phyloP scores from a whole-genome alignment of 2,888 invertebrate species.

The Phlogophora meticulosa region DNA sequence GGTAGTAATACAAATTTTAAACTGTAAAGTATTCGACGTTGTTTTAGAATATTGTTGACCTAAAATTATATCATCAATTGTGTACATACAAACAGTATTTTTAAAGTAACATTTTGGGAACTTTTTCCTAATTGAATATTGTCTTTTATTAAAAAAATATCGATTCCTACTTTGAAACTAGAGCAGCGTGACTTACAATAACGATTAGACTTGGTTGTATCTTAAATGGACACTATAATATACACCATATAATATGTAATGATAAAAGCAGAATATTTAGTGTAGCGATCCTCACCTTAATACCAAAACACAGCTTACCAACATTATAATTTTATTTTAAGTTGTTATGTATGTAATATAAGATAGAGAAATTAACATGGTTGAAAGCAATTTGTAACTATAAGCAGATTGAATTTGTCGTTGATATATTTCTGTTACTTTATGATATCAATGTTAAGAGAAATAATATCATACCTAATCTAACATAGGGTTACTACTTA shows the following conservation, averaged over 20 bases:
- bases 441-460: slow-evolving; percentile 81
- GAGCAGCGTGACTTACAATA: slow-evolving; percentile 64
- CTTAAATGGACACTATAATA: slow-evolving; percentile 49
- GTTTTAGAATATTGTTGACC: slow-evolving; percentile 72
- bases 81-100: slow-evolving; percentile 68
- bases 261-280: slow-evolving; percentile 74
- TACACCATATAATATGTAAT: slow-evolving; percentile 58
- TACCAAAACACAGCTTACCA: slow-evolving; percentile 91
- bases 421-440: slow-evolving; percentile 89
- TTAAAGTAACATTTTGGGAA: slow-evolving; percentile 61
- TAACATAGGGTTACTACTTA: slow-evolving; percentile 81
- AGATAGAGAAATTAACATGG: slow-evolving; percentile 84
- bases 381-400: slow-evolving; percentile 84
- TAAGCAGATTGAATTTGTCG: slow-evolving; percentile 82
- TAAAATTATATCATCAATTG: slow-evolving; percentile 68
- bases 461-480: slow-evolving; percentile 76
- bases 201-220: slow-evolving; percentile 50
- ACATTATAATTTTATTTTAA: slow-evolving; percentile 88
- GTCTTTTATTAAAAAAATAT: slow-evolving; percentile 46
- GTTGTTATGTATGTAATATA: slow-evolving; percentile 87
- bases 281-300: slow-evolving; percentile 89
- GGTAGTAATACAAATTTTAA: slow-evolving; percentile 73
- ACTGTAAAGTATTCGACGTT: slow-evolving; percentile 75
- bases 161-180: slow-evolving; percentile 58
- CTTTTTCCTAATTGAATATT: slow-evolving; percentile 51